Base-by-base conservation (phyloP, 1,140 invertebrate genomes). In the Papilio polyxenes region DNA sequence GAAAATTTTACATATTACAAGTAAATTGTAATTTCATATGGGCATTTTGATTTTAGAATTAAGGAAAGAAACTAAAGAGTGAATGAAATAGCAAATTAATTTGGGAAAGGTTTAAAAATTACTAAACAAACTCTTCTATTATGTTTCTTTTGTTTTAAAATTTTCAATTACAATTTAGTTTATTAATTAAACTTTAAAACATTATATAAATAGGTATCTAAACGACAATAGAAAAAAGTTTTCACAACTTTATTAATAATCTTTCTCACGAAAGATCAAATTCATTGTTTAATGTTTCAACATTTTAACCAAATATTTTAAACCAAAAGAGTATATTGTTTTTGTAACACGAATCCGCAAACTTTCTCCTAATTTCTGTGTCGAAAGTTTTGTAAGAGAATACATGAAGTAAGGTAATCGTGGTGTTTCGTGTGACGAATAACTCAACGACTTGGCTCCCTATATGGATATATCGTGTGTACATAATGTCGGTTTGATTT, bases 361-460 rank as follows among this genome's bases (percentile, higher is more conserved):
- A 86, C 87, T 89, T 89, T 89, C 87, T 86, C 87, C 84, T 83
- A 85, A 85, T 86, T 83, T 84, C 83, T 83, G 74, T 79, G 77
- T 83, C 69, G 85, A 83, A 83, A 83, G 85, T 89, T 85, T 87
- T 82, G 85, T 88, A 86, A 89, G 83, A 79, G 56, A 48, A 81
- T 69, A 81, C 77, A 85, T 86, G 15, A 86, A 85, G 83, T 86
- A 85, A 83, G 81, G 83, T 87, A 84, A 86, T 85, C 86, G 84
- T 89, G 86, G 84, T 89, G 86, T 84, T 83, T 59, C 56, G 83
- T 82, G 65, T 84, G 72, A 80, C 82, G 79, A 88, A 83, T 83
- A 85, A 83, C 80, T 80, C 72, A 23, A 62, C 75, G 62, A 56
- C 76, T 82, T 82, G 77, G 81, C 74, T 53, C 81, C 83, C 82